phyloP scores from a whole-genome alignment of 1,140 invertebrate genomes.

The Scylla paramamosain region DNA sequence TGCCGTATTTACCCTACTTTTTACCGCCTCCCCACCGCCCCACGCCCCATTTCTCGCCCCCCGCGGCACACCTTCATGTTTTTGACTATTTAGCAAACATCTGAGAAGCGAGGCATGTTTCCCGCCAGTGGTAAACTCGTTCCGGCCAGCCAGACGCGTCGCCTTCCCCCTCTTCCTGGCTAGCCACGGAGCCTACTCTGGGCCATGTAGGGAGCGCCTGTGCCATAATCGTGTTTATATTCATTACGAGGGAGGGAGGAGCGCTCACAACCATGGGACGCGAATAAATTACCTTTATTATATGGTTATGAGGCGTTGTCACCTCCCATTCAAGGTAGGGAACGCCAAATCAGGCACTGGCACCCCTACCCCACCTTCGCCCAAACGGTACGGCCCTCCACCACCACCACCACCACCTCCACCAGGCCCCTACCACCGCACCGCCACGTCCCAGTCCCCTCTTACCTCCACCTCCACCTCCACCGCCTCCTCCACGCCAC shows the following conservation, averaged over 20 bases:
- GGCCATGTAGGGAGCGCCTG: constrained; percentile 57
- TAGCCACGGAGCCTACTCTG: constrained; percentile 55
- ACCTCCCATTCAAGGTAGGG: constrained; percentile 36
- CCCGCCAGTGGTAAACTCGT: constrained; percentile 58
- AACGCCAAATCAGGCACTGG: background rate
- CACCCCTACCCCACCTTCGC: background rate
- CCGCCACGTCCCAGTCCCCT: background rate
- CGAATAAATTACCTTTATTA: constrained; percentile 68
- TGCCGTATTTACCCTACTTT: constrained; percentile 58
- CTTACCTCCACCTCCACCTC: background rate
- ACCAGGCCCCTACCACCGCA: background rate
- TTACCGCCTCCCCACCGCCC: background rate
- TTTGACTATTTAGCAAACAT: constrained; percentile 49
- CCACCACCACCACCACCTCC: background rate
- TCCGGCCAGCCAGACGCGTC: background rate
- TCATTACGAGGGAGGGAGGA: constrained; percentile 66
- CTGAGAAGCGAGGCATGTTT: constrained; percentile 53
- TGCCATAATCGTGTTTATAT: constrained; percentile 70
- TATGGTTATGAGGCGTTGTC: constrained; percentile 66
- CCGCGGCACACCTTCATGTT: background rate
- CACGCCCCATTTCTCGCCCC: background rate
- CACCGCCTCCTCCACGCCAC: background rate
- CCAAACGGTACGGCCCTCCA: background rate
- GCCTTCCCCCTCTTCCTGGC: constrained; percentile 24
- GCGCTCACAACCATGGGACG: constrained; percentile 55